Percentiles rank a stretch among this genome's conserved stretches.
Evolutionary conservation across 1,140 invertebrate genomes (phyloP).

Genomic region (Manduca sexta): DNA sequence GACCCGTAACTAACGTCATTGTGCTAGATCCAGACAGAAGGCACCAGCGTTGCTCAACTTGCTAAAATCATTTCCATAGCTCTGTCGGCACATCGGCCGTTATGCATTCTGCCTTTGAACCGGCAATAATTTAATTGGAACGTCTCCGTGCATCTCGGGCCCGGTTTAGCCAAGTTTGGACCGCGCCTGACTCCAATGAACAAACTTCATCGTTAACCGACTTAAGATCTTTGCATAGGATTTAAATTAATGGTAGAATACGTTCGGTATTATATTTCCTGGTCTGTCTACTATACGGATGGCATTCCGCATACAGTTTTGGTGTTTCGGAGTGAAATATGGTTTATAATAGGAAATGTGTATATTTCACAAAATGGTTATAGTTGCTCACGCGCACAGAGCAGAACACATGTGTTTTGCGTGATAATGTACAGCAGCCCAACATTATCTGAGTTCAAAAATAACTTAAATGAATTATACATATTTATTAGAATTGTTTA

Average conservation of each 20-base stretch:
- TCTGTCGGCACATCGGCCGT: slow-evolving; percentile 33
- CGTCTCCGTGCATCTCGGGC: slow-evolving; percentile 35
- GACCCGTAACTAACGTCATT: too few relatives aligned
- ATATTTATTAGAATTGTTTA: too few relatives aligned
- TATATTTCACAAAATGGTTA: not conserved
- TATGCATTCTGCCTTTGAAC: slow-evolving; percentile 56
- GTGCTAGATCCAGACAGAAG: not conserved
- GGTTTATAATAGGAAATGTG: not conserved
- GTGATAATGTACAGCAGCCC: too few relatives aligned
- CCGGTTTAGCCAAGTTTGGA: slow-evolving; percentile 33
- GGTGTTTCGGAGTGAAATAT: too few relatives aligned
- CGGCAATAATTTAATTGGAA: slow-evolving; percentile 56
- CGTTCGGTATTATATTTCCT: not conserved
- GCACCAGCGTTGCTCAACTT: slow-evolving; percentile 19
- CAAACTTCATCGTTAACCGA: slow-evolving; percentile 49
- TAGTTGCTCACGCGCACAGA: not conserved
- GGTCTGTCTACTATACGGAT: not conserved
- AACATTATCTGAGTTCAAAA: too few relatives aligned
- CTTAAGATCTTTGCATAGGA: slow-evolving; percentile 20
- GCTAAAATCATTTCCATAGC: slow-evolving; percentile 43
- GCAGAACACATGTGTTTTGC: too few relatives aligned
- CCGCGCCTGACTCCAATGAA: slow-evolving; percentile 25
- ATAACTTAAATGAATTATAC: too few relatives aligned
- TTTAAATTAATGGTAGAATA: not conserved
- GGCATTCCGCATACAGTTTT: not conserved